These are phyloP conservation scores for Acleris literana DNA, from an alignment of 2,888 invertebrate genomes.

Conservation along the genomic window DNA sequence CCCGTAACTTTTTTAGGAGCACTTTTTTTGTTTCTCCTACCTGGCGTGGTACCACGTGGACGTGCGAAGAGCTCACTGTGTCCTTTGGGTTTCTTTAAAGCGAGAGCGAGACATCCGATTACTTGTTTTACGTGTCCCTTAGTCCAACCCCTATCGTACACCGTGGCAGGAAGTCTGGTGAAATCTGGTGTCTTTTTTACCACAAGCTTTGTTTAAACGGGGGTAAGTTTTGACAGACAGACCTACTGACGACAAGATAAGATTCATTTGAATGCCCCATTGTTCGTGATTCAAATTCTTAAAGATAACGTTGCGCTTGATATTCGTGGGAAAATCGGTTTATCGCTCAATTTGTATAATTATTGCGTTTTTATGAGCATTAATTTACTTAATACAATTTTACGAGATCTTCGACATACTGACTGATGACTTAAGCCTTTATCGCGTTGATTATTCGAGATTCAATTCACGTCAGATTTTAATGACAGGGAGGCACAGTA, in stretches of 20 bases:
- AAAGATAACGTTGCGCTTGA: constrained; percentile 48
- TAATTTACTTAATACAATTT: constrained; percentile 30
- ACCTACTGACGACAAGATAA: constrained; percentile 66
- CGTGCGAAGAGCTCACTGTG: constrained; percentile 57
- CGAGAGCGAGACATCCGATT: constrained; percentile 53
- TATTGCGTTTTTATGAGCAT: constrained; percentile 30
- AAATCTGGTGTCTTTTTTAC: constrained; percentile 80
- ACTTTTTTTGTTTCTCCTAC: constrained; percentile 78
- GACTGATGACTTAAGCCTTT: constrained; percentile 25
- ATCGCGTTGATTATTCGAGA: constrained; percentile 44
- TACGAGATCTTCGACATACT: constrained; percentile 25
- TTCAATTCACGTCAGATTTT: constrained; percentile 55
- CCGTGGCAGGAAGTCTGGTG: constrained; percentile 75
- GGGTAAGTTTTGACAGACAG: constrained; percentile 69
- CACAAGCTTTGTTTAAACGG: constrained; percentile 69
- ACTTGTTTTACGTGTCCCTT: constrained; percentile 61
- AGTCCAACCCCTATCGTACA: constrained; percentile 57
- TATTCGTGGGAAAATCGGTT: constrained; percentile 46
- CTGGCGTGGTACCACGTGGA: constrained; percentile 72
- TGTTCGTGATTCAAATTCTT: constrained; percentile 60
- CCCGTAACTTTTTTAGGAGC: constrained; percentile 65
- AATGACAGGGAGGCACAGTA: constrained; percentile 55
- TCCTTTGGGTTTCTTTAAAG: constrained; percentile 52
- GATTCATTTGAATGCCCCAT: constrained; percentile 64
- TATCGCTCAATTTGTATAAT: constrained; percentile 31